Evolutionary conservation across 2,888 invertebrate genomes (phyloP).

Genomic region (Rosalia funebris): DNA sequence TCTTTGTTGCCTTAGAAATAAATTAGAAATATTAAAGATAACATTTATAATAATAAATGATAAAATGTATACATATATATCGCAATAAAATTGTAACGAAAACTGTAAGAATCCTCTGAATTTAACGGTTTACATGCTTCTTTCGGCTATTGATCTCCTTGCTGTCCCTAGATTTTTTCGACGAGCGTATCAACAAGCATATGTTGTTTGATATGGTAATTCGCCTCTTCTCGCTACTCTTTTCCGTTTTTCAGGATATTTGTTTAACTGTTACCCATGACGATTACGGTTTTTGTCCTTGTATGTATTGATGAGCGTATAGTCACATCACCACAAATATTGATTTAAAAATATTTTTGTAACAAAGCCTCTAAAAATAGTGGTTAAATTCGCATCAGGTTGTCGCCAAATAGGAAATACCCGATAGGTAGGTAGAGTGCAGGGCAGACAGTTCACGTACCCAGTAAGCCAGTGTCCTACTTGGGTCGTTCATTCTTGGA

Average conservation of each 20-base stretch:
- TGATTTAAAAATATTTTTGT: constrained; percentile 20
- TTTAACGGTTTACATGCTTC: no score
- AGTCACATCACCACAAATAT: constrained; percentile 1
- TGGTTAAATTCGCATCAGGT: neutral
- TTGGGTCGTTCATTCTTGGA: no score
- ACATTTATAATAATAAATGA: no score
- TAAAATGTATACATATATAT: no score
- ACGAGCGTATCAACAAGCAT: neutral
- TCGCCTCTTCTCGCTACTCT: neutral
- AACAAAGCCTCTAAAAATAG: constrained; percentile 15
- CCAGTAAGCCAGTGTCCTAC: no score
- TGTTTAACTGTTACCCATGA: constrained; percentile 2
- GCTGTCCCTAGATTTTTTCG: no score
- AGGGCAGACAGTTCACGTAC: no score
- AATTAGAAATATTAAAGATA: no score
- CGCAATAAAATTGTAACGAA: no score
- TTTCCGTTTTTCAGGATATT: constrained; percentile 4
- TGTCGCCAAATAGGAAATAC: constrained; percentile 9
- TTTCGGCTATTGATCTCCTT: no score
- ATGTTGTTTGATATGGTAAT: neutral
- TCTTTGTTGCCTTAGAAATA: no score
- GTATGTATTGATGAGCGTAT: neutral
- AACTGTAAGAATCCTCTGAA: no score
- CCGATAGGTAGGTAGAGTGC: neutral
- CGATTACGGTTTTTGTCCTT: neutral